Percentiles rank a stretch among this genome's conserved stretches.
phyloP scores from a whole-genome alignment of 1,140 invertebrate species.

The Akabosia matsudoensis region DNA sequence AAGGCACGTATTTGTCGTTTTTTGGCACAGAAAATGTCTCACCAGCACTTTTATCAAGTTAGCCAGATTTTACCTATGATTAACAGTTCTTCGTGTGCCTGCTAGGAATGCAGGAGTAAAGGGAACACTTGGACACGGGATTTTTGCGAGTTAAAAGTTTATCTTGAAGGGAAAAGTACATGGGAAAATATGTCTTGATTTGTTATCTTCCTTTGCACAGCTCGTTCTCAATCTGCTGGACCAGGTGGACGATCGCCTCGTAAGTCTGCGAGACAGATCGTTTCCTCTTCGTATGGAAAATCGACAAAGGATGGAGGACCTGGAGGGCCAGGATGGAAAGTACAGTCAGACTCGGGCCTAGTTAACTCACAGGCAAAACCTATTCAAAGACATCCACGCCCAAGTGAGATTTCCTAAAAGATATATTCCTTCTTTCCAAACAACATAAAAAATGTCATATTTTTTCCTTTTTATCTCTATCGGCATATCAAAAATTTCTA shows the following conservation, averaged over 20 bases:
- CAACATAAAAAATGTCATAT: no score
- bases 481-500: no score
- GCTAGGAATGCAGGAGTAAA: no score
- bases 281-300: conserved; percentile 40
- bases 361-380: conserved; percentile 42
- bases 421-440: no score
- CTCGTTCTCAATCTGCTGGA: conserved; percentile 56
- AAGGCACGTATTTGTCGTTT: no score
- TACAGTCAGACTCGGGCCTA: conserved; percentile 39
- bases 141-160: no score
- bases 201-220: conserved; percentile 50
- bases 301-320: conserved; percentile 27
- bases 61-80: no score
- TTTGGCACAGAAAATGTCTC: no score
- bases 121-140: no score
- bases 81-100: no score
- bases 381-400: conserved; percentile 49
- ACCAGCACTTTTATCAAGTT: no score
- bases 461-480: neutral
- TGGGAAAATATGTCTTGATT: neutral
- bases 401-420: conserved; percentile 61
- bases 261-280: conserved; percentile 38
- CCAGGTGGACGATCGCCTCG: conserved; percentile 39
- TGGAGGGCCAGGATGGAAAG: conserved; percentile 40
- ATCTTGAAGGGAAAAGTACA: no score